A percentile compares a stretch with the other conserved stretches of the same genome.
Conservation (phyloP, 1,140 invertebrate species). For the Drosophila biarmipes region DNA sequence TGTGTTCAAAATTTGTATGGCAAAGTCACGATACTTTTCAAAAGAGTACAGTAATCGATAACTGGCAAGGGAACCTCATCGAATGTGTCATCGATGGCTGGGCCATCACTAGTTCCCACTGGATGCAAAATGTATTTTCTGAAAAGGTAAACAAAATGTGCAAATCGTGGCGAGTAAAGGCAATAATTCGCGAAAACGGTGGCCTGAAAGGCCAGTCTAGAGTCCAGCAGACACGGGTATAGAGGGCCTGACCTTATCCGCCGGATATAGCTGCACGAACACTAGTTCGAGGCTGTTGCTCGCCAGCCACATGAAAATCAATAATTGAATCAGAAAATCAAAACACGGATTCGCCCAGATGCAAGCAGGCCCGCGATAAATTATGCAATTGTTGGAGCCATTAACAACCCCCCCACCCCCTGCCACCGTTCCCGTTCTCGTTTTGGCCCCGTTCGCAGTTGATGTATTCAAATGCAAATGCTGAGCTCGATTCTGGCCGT, state of each 20-base stretch:
- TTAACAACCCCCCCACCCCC: conserved; percentile 19
- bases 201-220: neutral
- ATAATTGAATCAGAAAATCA: conserved; percentile 82
- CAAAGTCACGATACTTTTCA: no score
- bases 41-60: conserved; percentile 11
- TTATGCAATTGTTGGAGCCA: conserved; percentile 70
- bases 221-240: neutral
- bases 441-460: conserved; percentile 52
- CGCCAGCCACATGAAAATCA: conserved; percentile 75
- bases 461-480: conserved; percentile 61
- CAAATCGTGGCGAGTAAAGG: conserved; percentile 31
- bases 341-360: conserved; percentile 69
- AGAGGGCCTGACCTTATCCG: neutral
- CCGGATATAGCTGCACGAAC: conserved; percentile 11
- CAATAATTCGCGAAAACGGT: conserved; percentile 2
- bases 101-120: conserved; percentile 34
- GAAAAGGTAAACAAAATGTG: conserved; percentile 57
- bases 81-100: conserved; percentile 23
- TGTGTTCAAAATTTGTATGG: no score
- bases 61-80: neutral
- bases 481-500: conserved; percentile 40
- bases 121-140: conserved; percentile 48
- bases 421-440: conserved; percentile 21
- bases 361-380: conserved; percentile 60
- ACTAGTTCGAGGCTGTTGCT: conserved; percentile 46